phyloP scores from a whole-genome alignment of 64 coral and sea anemone species.

The Platygyra sinensis region DNA sequence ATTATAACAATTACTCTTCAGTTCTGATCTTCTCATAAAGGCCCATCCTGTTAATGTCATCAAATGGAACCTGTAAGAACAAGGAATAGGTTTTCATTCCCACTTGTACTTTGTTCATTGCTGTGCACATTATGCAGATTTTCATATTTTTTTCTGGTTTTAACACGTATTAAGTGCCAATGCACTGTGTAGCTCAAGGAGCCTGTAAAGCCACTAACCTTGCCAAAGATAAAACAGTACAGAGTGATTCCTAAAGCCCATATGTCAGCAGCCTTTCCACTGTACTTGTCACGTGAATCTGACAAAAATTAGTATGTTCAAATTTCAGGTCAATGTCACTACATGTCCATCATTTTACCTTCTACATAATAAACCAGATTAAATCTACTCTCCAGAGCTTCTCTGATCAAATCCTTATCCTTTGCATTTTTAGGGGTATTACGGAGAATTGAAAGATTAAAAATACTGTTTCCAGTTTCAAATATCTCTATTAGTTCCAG shows the following conservation, averaged over 20 bases:
- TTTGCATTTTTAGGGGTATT: too few relatives aligned
- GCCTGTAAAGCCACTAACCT: constrained; percentile 45
- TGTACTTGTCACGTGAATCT: constrained; percentile 95
- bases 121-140: background rate
- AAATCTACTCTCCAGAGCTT: too few relatives aligned
- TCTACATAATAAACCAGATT: too few relatives aligned
- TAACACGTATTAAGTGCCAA: too few relatives aligned
- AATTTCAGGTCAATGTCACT: background rate
- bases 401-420: too few relatives aligned
- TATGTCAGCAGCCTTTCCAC: constrained; percentile 86
- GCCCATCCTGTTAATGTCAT: constrained; percentile 87
- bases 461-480: too few relatives aligned
- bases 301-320: background rate
- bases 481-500: too few relatives aligned
- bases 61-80: constrained; percentile 77
- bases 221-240: constrained; percentile 94
- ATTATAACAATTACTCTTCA: constrained; percentile 63
- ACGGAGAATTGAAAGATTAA: too few relatives aligned
- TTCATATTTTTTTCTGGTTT: background rate
- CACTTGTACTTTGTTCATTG: too few relatives aligned
- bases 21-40: constrained; percentile 91
- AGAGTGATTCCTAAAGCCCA: constrained; percentile 99
- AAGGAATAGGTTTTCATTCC: too few relatives aligned
- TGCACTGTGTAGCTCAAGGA: too few relatives aligned
- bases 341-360: too few relatives aligned